Evolutionary conservation across 1,140 invertebrate species (phyloP), one percentile per base, ranked within the genome.

Genomic region (Drosophila paulistorum): DNA sequence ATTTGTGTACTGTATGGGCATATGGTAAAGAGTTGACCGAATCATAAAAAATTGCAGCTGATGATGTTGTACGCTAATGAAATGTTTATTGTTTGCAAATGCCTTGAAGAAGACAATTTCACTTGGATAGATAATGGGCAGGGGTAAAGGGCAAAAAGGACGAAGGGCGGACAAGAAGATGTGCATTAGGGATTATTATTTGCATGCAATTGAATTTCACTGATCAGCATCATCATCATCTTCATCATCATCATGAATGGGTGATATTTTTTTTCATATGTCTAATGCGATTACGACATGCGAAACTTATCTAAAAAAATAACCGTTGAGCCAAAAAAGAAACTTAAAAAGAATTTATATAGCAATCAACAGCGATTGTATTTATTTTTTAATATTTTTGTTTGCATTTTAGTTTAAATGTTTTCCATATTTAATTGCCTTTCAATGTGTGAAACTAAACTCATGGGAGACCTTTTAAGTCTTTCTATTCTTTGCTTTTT

Each of bases 21-120:
- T 86, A 87, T 86, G 82, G 57, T 87, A 87, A 86, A 54, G 74
- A 82, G 79, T 80, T 87, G 84, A 89, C 83, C 83, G 82, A 73
- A 51, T 23, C 14, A 2, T 1, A 48, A 48, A 23, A 51, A 51
- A 51, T 1, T 51, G 45, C 45, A 51, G 45, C 45, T 51, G 45
- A 51, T 23, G 45, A 51, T 23, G 45, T 23, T 69, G 48, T 75
- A 76, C 58, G 65, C 75, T 68, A 65, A 68, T 78, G 71, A 58
- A 51, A 51, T 51, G 7, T 23, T 51, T 51, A 51, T 84, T 77
- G 76, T 79, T 83, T 79, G 71, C 65, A 68, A 79, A 75, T 68
- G 66, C 71, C 58, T 77, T 3, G 37, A 51, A 51, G 45, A 48
- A 51, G 45, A 51, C 17, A 17, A 48, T 17, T 48, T 48, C 45